Conservation (phyloP, 2,113 vertebrate genomes). For the Poeciliopsis retropinna region DNA sequence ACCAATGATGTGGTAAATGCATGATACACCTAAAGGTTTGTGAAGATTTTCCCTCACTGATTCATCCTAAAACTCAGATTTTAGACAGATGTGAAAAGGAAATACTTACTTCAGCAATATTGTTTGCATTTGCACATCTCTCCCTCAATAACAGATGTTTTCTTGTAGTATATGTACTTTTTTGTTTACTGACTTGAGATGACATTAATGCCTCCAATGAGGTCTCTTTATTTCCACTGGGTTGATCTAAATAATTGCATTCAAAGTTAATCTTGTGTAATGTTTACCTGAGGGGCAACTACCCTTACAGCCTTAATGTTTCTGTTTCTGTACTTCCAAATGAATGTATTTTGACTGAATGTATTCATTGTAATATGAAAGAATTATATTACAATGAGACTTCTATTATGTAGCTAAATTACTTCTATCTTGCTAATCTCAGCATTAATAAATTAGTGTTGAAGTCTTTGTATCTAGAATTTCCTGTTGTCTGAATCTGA, state of each 20-base stretch:
- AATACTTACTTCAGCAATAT: too few species aligned
- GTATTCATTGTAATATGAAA: too few species aligned
- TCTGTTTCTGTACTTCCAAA: constrained; percentile 9
- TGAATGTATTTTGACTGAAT: background rate
- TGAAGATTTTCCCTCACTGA: too few species aligned
- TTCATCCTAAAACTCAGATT: too few species aligned
- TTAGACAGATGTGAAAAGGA: too few species aligned
- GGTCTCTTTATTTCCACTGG: constrained; percentile 5
- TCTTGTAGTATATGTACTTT: background rate
- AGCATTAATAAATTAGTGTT: background rate
- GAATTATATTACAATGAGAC: constrained; percentile 13
- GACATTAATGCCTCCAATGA: background rate
- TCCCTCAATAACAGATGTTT: background rate
- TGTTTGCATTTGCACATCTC: background rate
- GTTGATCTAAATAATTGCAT: constrained; percentile 37
- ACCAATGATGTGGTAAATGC: too few species aligned
- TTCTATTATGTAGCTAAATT: too few species aligned
- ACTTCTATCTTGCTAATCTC: background rate
- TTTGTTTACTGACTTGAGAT: background rate
- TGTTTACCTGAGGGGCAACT: constrained; percentile 15
- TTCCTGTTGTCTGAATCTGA: too few species aligned
- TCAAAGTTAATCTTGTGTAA: constrained; percentile 22
- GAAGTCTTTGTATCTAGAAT: too few species aligned
- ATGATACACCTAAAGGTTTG: too few species aligned
- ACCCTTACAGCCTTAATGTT: constrained; percentile 16